Conservation (phyloP, 2,888 invertebrate genomes). For the Pherbina coryleti region DNA sequence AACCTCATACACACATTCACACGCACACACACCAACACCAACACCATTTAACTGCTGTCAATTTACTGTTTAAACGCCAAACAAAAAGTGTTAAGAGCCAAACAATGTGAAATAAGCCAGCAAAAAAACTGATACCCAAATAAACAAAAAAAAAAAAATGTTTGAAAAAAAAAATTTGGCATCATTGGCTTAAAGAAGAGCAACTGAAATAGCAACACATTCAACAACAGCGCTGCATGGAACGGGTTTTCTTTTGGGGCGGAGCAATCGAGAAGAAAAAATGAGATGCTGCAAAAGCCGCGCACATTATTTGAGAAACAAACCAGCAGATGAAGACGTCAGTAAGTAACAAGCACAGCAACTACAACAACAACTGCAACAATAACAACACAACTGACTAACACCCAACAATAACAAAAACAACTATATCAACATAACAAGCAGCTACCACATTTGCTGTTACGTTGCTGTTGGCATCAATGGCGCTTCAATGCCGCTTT, state of each 20-base stretch:
- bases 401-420: not conserved
- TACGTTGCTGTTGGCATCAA: not conserved
- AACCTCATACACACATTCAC: conserved; percentile 29
- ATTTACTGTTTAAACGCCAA: conserved; percentile 68
- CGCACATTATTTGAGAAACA: not conserved
- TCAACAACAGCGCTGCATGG: not conserved
- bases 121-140: conserved; percentile 50
- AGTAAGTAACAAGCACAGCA: not conserved
- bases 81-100: conserved; percentile 58
- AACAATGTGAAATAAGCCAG: conserved; percentile 53
- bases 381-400: no score
- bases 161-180: not conserved
- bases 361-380: not conserved
- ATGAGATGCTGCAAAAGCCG: not conserved
- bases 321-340: conserved; percentile 13
- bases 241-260: not conserved
- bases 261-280: not conserved
- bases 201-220: conserved; percentile 27
- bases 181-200: not conserved
- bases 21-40: conserved; percentile 32
- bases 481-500: not conserved
- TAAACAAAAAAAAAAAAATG: conserved; percentile 54
- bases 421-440: not conserved
- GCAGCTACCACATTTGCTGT: not conserved
- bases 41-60: conserved; percentile 66